Base-by-base conservation (phyloP, 2,888 invertebrate genomes). In the Vesta saturnalis region DNA sequence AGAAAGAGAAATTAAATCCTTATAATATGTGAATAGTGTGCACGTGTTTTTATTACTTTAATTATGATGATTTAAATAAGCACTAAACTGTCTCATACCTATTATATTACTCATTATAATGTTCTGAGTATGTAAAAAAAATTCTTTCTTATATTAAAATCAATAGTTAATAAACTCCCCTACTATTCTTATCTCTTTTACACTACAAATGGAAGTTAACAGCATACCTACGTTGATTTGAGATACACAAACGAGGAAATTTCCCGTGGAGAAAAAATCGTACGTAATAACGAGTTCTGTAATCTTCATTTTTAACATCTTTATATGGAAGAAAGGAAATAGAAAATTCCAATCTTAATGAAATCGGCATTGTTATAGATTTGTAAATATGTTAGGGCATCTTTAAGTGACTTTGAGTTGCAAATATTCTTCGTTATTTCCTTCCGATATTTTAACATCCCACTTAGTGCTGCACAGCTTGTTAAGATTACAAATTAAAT, bases 301-400 rank as follows among this genome's bases (percentile, higher is more conserved):
- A 56, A 56, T 30, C 56, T 21, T 35, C 56, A 35, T 56, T 56
- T 16, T 35, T 56, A 56, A 35, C 56, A 30, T 56, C 35, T 23
- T 30, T 15, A 15, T n/a, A 15, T 15, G 30, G 21, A 5, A 16
- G 16, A 63, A 56, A 55, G 67, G 63, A 67, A 67, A 67, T 67
- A 56, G 67, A 67, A 67, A 67, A 67, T 67, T 67, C 63, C 56
- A 63, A 67, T 67, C 67, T 66, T 60, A 67, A 67, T 67, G 67
- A 67, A 67, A 67, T 67, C 67, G 63, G 59, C 59, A 63, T 64
- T 67, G 67, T 63, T 62, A 39, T 39, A 63, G 59, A 52, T 57
- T 64, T 59, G 49, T 59, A 64, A 64, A 58, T 47, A 64, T 30
- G 19, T 60, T 49, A 43, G 15, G 57, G 47, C 18, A 23, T 35